phyloP scores from a whole-genome alignment of 2,888 invertebrate species.

The Phortica okadai region DNA sequence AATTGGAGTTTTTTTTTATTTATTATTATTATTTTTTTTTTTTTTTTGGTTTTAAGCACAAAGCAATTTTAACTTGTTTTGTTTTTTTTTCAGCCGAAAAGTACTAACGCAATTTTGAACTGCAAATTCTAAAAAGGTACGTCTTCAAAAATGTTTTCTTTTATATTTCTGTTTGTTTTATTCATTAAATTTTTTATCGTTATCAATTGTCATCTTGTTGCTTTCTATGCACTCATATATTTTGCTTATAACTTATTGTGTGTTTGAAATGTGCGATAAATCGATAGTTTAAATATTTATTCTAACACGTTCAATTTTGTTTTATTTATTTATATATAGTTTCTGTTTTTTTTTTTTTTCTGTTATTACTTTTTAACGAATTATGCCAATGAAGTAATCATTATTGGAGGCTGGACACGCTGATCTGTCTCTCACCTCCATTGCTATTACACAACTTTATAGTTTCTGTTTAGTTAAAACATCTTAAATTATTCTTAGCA shows the following conservation, averaged over 20 bases:
- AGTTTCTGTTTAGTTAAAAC: too few species aligned
- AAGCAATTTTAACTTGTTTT: constrained; percentile 22
- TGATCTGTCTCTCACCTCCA: too few species aligned
- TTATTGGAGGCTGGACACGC: too few species aligned
- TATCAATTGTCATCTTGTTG: neutral
- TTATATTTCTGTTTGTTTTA: constrained; percentile 39
- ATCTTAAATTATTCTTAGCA: too few species aligned
- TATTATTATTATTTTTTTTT: neutral
- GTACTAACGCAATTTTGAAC: constrained; percentile 73
- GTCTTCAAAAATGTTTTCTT: constrained; percentile 51
- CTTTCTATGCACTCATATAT: too few species aligned
- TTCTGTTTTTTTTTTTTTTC: constrained; percentile 22
- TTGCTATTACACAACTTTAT: too few species aligned
- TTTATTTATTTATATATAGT: constrained; percentile 39
- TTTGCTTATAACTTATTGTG: constrained; percentile 13
- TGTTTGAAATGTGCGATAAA: constrained; percentile 36
- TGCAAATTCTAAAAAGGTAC: constrained; percentile 76
- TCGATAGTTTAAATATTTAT: constrained; percentile 29
- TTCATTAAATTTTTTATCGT: constrained; percentile 31
- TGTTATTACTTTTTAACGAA: neutral
- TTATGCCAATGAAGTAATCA: too few species aligned
- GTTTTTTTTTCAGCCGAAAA: constrained; percentile 51
- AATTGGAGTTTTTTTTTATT: neutral
- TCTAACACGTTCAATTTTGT: constrained; percentile 28
- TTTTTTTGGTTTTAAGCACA: constrained; percentile 25